These are phyloP conservation scores for Didymodactylos carnosus DNA, from an alignment of 2,888 invertebrate genomes.

Conservation along the genomic window DNA sequence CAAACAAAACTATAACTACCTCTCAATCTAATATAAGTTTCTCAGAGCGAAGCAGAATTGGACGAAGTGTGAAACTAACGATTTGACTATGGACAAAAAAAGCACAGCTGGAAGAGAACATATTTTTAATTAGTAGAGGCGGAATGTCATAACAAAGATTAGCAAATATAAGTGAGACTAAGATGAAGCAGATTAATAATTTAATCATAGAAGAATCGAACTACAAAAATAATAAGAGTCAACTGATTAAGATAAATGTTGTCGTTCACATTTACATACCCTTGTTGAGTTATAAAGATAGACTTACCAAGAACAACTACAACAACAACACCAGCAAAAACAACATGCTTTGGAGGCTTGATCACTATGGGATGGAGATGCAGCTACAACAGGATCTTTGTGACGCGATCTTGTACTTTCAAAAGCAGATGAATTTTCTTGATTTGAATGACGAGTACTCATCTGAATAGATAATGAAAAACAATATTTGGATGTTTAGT, in stretches of 20 bases:
- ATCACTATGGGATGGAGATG: slow-evolving; percentile 16
- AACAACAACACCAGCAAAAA: slow-evolving; percentile 51
- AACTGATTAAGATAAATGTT: too few relatives aligned
- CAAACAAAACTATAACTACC: too few relatives aligned
- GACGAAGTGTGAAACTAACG: too few relatives aligned
- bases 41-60: too few relatives aligned
- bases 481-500: too few relatives aligned
- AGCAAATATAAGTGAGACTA: not conserved
- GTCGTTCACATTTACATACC: too few relatives aligned
- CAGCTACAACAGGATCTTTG: slow-evolving; percentile 16
- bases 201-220: not conserved
- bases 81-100: too few relatives aligned
- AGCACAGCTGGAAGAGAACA: too few relatives aligned
- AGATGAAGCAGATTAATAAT: not conserved
- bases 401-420: slow-evolving; percentile 1
- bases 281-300: not conserved
- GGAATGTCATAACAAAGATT: too few relatives aligned
- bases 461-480: too few relatives aligned
- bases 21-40: too few relatives aligned
- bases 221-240: not conserved
- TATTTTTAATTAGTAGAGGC: too few relatives aligned
- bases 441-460: slow-evolving; percentile 7
- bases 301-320: slow-evolving; percentile 49
- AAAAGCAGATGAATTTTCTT: slow-evolving; percentile 11
- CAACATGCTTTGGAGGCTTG: slow-evolving; percentile 41